Base-by-base conservation (phyloP, 2,888 invertebrate genomes). In the Morpho helenor region DNA sequence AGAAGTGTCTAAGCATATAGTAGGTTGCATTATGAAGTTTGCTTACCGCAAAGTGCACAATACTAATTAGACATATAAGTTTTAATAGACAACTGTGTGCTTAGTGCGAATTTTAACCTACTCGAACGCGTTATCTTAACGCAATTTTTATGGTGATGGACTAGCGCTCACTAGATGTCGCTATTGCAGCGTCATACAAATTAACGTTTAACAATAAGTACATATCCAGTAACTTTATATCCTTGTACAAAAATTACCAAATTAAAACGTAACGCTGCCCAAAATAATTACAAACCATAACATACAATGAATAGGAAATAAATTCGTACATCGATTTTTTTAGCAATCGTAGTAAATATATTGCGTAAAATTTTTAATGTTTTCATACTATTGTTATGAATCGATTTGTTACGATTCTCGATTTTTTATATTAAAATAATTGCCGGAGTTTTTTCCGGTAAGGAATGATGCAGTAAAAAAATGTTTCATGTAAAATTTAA, bases 351-450 rank as follows among this genome's bases (percentile, higher is more conserved):
- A 61, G 7, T 31, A 23, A 39, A 50, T 39, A 8, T 57, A 53
- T 47, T 61, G 59, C 67, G 68, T 67, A 69, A 68, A 66, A 72
- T 68, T 72, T 64, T 69, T 69, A 65, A 73, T 68, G 71, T 73
- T 71, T 73, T 69, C 66, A 59, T 74, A 74, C 56, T 41, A 56
- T 63, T 77, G 73, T 72, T 67, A 62, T 62, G 56, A 82, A 84
- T 82, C 73, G 69, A 84, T 84, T 85, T 74, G 84, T 64, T 77
- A 75, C 81, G 82, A 78, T 74, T 75, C 65, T 71, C 61, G 70
- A 66, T 69, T 75, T 75, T 76, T 72, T 74, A n/a, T 16, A 65
- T 43, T 68, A 72, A 67, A 68, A 64, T 73, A 62, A 63, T 60
- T 54, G 57, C 39, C 56, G 45, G 56, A 53, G 56, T 54, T 61